Evolutionary conservation across 2,113 vertebrate genomes (phyloP).

Genomic region (Brachypodius melanocephalos): DNA sequence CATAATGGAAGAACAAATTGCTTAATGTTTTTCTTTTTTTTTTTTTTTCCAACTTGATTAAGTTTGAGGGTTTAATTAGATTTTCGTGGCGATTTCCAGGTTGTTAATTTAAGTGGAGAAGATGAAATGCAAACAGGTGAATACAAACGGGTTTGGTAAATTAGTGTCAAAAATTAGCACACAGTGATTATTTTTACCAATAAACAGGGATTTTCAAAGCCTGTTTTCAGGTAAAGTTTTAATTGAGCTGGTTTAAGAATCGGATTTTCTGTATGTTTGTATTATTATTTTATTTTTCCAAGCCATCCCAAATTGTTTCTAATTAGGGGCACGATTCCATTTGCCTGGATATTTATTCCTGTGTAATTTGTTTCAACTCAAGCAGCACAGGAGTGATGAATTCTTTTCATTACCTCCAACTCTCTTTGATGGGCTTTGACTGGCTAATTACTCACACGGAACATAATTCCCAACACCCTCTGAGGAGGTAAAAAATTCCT

Average conservation of each 20-base stretch:
- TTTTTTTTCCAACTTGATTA: background rate
- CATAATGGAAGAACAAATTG: conserved; percentile 2
- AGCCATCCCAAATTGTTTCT: conserved; percentile 2
- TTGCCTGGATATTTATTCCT: conserved; percentile 34
- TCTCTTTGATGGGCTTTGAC: conserved; percentile 23
- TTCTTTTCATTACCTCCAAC: conserved; percentile 8
- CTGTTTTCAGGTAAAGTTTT: background rate
- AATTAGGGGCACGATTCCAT: conserved; percentile 23
- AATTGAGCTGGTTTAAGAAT: conserved; percentile 42
- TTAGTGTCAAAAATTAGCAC: background rate
- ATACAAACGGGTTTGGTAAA: background rate
- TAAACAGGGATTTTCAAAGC: background rate
- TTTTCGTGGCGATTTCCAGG: background rate
- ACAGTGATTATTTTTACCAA: background rate
- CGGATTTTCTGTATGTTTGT: background rate
- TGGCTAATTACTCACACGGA: background rate
- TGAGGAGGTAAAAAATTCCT: background rate
- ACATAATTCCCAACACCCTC: background rate
- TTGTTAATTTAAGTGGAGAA: conserved; percentile 1
- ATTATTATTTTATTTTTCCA: background rate
- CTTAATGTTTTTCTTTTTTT: background rate
- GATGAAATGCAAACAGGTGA: background rate
- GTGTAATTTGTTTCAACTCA: conserved; percentile 12
- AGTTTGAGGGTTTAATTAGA: conserved; percentile 34
- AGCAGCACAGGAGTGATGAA: background rate